These are phyloP conservation scores for Magallana angulata DNA, from an alignment of 1,140 invertebrate species.

Conservation along the genomic window DNA sequence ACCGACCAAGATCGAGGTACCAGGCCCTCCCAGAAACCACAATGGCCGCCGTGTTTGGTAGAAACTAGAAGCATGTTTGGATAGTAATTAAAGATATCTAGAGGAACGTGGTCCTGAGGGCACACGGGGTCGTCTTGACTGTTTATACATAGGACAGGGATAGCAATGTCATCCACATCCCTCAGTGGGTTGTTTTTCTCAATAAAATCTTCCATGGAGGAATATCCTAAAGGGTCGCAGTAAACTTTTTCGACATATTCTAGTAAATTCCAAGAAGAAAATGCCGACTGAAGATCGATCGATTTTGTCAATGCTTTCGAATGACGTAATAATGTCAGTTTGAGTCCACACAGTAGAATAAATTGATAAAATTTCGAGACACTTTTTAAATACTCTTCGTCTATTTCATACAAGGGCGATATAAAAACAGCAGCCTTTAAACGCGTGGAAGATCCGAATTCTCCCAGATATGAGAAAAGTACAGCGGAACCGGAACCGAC, in stretches of 20 bases:
- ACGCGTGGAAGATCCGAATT: constrained; percentile 68
- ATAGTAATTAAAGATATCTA: constrained; percentile 70
- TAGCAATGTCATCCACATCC: constrained; percentile 75
- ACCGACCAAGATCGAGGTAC: constrained; percentile 64
- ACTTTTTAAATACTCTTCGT: constrained; percentile 46
- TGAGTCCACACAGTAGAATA: constrained; percentile 63
- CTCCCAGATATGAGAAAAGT: constrained; percentile 73
- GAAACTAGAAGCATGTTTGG: constrained; percentile 69
- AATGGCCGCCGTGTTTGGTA: constrained; percentile 71
- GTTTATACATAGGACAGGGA: constrained; percentile 75
- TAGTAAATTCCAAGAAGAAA: constrained; percentile 62
- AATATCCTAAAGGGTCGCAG: constrained; percentile 64
- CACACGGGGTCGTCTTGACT: constrained; percentile 73
- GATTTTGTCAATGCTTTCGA: constrained; percentile 59
- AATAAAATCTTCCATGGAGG: constrained; percentile 70
- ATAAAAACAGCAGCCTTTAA: constrained; percentile 65
- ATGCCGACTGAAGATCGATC: constrained; percentile 63
- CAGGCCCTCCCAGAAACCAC: constrained; percentile 68
- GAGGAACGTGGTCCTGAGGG: constrained; percentile 60
- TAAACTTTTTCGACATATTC: constrained; percentile 67
- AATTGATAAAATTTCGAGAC: constrained; percentile 68
- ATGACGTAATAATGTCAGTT: constrained; percentile 64
- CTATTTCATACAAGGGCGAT: constrained; percentile 69
- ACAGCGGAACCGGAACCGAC: constrained; percentile 68
- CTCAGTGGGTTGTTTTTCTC: constrained; percentile 74